Evolutionary conservation across 2,113 vertebrate genomes (phyloP).

Genomic region (Dipodomys ordii): DNA sequence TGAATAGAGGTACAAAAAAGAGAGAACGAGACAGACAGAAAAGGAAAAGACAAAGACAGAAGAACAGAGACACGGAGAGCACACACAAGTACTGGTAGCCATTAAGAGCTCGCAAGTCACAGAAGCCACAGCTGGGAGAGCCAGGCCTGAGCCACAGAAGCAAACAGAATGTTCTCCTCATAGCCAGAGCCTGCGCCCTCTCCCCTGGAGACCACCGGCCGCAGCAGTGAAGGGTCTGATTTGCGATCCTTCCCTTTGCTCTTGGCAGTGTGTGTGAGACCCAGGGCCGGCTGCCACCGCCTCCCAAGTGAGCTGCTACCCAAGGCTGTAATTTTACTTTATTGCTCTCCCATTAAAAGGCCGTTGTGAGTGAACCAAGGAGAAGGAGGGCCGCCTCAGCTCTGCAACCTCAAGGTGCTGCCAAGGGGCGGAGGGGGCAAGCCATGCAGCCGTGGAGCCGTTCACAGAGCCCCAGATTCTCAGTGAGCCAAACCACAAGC

Average conservation of each 20-base stretch:
- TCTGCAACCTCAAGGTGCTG: background rate
- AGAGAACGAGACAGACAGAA: too few species aligned
- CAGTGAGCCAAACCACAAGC: too few species aligned
- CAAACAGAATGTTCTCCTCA: background rate
- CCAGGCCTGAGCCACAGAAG: background rate
- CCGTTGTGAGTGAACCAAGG: constrained; percentile 55
- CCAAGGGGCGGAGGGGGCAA: background rate
- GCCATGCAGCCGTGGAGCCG: too few species aligned
- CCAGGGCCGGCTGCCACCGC: constrained; percentile 28
- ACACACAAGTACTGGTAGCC: too few species aligned
- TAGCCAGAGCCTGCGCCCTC: background rate
- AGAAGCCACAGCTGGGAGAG: background rate
- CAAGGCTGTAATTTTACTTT: constrained; percentile 63
- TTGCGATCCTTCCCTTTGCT: constrained; percentile 57
- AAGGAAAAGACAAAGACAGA: background rate
- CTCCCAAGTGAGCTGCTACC: constrained; percentile 50
- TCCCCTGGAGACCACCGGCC: background rate
- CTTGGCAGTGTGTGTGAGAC: constrained; percentile 37
- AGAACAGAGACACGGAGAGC: too few species aligned
- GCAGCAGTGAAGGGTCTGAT: constrained; percentile 63
- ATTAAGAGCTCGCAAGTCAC: too few species aligned
- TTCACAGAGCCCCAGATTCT: background rate
- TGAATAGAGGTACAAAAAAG: background rate
- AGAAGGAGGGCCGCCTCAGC: constrained; percentile 5
- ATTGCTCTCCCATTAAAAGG: constrained; percentile 66